Evolutionary conservation across 2,113 vertebrate species (phyloP).

Genomic region (Festucalex cinctus): DNA sequence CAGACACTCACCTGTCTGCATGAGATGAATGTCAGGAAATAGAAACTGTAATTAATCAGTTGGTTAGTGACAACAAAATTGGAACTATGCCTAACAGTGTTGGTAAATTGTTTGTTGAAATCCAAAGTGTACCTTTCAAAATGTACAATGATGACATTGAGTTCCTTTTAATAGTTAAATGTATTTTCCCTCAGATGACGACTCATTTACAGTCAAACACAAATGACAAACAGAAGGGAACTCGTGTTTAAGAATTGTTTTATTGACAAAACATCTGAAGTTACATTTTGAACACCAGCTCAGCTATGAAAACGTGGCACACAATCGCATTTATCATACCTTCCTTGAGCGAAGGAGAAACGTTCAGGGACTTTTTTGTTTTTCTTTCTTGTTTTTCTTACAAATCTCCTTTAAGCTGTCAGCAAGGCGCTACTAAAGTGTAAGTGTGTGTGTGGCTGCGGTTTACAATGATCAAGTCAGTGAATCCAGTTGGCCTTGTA

Average conservation of each 20-base stretch:
- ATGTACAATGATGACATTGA: conserved; percentile 3
- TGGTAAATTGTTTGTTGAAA: neutral
- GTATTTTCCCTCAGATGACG: neutral
- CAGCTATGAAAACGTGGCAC: neutral
- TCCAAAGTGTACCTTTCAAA: neutral
- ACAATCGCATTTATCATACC: neutral
- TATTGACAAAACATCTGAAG: neutral
- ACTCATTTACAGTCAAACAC: neutral
- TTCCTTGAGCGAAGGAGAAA: neutral
- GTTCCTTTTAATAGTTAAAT: neutral
- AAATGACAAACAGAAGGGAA: neutral
- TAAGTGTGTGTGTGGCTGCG: conserved; percentile 10
- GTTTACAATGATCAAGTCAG: conserved; percentile 80
- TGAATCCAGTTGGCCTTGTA: conserved; percentile 96
- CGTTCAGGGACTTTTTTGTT: neutral
- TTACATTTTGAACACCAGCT: neutral
- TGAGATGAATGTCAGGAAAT: neutral
- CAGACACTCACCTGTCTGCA: neutral
- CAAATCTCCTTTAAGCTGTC: conserved; percentile 22
- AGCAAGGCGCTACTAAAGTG: conserved; percentile 27
- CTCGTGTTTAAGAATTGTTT: neutral
- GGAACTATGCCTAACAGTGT: no score
- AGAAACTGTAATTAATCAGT: neutral
- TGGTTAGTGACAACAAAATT: neutral
- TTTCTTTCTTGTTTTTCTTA: neutral